Percentiles rank a stretch among this genome's conserved stretches.
Conservation (phyloP, 2,888 invertebrate genomes). For the Campoletis raptor region DNA sequence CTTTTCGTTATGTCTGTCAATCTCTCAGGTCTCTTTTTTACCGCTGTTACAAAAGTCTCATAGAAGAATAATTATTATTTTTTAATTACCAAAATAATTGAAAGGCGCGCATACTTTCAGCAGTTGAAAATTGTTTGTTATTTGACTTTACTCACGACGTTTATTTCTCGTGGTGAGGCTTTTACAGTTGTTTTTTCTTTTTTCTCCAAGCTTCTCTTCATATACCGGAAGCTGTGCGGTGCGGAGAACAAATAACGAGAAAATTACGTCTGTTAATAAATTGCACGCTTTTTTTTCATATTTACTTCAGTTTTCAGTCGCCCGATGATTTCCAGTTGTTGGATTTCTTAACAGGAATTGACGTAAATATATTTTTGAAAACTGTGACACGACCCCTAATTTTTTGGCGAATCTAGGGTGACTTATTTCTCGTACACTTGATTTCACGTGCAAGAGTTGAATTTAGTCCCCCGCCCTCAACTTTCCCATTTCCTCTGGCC, state of each 20-base stretch:
- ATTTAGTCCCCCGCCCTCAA: background rate
- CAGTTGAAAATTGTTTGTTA: background rate
- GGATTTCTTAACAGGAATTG: no score
- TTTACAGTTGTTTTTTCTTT: background rate
- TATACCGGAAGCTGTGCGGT: background rate
- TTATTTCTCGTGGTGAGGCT: background rate
- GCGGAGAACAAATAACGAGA: background rate
- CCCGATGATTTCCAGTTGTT: no score
- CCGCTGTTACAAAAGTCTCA: background rate
- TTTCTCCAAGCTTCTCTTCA: background rate
- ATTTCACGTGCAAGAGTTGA: no score
- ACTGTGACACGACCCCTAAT: no score
- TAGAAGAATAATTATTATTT: background rate
- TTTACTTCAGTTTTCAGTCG: background rate
- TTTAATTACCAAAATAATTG: background rate
- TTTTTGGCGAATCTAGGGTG: no score
- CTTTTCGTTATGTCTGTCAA: background rate
- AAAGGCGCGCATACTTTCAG: background rate
- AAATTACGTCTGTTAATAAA: background rate
- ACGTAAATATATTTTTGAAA: no score
- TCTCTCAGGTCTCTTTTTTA: background rate
- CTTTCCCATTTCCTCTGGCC: constrained; percentile 18
- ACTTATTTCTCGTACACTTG: no score
- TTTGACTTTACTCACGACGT: background rate
- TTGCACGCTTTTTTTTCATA: background rate